phyloP scores from a whole-genome alignment of 1,140 invertebrate species.

The Olivierus martensii region DNA sequence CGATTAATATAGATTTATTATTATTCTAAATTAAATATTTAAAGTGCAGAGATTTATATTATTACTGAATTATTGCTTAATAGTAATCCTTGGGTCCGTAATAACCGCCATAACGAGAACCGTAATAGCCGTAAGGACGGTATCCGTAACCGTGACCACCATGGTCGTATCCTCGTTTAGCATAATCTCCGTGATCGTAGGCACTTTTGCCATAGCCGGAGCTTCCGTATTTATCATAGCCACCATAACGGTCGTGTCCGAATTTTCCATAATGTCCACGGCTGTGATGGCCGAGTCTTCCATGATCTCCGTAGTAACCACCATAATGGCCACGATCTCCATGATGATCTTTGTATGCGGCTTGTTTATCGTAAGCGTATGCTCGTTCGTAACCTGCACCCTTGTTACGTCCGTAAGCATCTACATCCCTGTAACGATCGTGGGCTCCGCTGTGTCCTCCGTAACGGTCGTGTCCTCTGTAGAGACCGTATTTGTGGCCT shows the following conservation, averaged over 20 bases:
- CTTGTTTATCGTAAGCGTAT: slow-evolving; percentile 19
- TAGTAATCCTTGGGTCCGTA: no score
- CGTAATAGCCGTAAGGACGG: no score
- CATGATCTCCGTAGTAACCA: slow-evolving; percentile 4
- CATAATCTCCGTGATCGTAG: slow-evolving; percentile 1
- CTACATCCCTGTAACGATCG: not conserved
- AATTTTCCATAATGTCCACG: not conserved
- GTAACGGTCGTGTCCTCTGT: not conserved
- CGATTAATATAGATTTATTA: no score
- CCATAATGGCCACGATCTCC: slow-evolving; percentile 1
- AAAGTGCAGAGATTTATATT: no score
- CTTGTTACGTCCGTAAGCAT: not conserved
- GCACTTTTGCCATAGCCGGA: slow-evolving; percentile 11
- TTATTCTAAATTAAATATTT: no score
- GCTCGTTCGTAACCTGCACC: slow-evolving; percentile 20
- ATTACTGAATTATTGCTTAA: no score
- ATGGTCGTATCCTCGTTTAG: not conserved
- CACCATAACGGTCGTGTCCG: slow-evolving; percentile 1
- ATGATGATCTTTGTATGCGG: not conserved
- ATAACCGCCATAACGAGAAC: no score
- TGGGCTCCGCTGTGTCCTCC: not conserved
- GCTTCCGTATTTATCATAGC: slow-evolving; percentile 1
- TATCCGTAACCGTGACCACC: not conserved
- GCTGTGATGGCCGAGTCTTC: slow-evolving; percentile 1
- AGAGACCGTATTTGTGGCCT: not conserved